Percentiles rank a stretch among this genome's conserved stretches.
phyloP scores from a whole-genome alignment of 2,888 invertebrate genomes.

The Sarcophaga caerulescens region DNA sequence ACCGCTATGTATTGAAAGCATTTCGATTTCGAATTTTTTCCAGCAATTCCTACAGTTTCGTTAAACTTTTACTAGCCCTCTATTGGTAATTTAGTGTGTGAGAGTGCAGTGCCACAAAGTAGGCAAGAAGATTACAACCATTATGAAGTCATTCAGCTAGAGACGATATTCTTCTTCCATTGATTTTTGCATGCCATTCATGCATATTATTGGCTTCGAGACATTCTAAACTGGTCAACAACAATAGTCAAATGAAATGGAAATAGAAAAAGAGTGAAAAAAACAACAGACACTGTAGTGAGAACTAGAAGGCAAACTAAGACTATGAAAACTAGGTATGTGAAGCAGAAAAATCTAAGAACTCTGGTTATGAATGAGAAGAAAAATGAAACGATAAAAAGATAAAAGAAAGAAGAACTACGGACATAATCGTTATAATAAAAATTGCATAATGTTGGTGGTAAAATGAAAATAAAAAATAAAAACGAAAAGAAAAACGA shows the following conservation, averaged over 20 bases:
- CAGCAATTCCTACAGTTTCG: conserved; percentile 18
- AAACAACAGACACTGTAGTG: neutral
- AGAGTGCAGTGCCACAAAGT: conserved; percentile 47
- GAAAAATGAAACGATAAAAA: neutral
- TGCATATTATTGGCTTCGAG: conserved; percentile 69
- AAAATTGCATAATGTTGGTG: conserved; percentile 61
- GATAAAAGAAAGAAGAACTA: conserved; percentile 8
- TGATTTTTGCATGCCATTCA: conserved; percentile 52
- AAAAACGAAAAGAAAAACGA: too few species aligned
- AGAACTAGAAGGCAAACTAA: neutral
- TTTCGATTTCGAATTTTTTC: conserved; percentile 41
- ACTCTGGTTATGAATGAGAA: too few species aligned
- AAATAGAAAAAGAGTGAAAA: conserved; percentile 1
- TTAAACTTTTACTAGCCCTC: conserved; percentile 43
- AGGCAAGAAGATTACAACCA: conserved; percentile 56
- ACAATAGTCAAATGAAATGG: conserved; percentile 21
- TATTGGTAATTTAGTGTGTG: conserved; percentile 44
- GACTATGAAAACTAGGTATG: neutral
- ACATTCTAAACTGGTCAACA: conserved; percentile 62
- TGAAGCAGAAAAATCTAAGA: too few species aligned
- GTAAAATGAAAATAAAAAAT: neutral
- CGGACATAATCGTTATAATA: conserved; percentile 50
- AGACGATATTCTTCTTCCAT: conserved; percentile 40
- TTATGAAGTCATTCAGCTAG: conserved; percentile 54
- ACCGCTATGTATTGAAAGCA: conserved; percentile 24